Conservation (phyloP, 2,113 vertebrate species). For the Equus przewalskii region DNA sequence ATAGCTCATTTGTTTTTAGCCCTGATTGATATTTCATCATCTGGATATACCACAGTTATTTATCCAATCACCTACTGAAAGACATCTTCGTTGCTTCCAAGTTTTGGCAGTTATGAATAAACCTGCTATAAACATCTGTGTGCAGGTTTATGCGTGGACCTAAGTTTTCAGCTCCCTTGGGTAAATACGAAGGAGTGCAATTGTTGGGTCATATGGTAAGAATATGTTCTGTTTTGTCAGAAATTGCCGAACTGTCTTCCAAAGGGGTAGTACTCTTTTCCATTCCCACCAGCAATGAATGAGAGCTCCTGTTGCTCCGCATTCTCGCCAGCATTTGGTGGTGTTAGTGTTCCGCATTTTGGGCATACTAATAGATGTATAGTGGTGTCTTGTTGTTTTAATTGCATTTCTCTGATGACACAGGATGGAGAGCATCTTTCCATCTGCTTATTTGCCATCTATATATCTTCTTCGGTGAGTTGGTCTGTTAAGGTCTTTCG, state of each 20-base stretch:
- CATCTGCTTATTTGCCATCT: not conserved
- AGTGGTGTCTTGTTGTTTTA: not conserved
- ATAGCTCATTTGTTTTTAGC: not conserved
- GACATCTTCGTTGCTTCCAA: not conserved
- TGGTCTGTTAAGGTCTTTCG: not conserved
- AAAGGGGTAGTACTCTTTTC: not conserved
- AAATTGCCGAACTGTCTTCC: not conserved
- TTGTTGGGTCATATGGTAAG: not conserved
- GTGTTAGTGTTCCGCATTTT: not conserved
- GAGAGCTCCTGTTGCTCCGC: not conserved
- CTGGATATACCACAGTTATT: not conserved
- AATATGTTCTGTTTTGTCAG: not conserved
- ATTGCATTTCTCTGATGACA: not conserved
- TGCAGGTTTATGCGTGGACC: not conserved
- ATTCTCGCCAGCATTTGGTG: not conserved
- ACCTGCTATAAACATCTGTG: not conserved
- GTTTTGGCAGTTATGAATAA: not conserved
- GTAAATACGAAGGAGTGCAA: not conserved
- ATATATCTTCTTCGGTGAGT: not conserved
- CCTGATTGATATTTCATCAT: not conserved
- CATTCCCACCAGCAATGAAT: not conserved
- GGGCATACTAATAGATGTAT: not conserved
- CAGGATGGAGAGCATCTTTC: not conserved
- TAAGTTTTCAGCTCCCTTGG: not conserved
- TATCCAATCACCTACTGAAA: not conserved